Evolutionary conservation across 2,113 vertebrate genomes (phyloP).

Genomic region (Mesitornis unicolor): DNA sequence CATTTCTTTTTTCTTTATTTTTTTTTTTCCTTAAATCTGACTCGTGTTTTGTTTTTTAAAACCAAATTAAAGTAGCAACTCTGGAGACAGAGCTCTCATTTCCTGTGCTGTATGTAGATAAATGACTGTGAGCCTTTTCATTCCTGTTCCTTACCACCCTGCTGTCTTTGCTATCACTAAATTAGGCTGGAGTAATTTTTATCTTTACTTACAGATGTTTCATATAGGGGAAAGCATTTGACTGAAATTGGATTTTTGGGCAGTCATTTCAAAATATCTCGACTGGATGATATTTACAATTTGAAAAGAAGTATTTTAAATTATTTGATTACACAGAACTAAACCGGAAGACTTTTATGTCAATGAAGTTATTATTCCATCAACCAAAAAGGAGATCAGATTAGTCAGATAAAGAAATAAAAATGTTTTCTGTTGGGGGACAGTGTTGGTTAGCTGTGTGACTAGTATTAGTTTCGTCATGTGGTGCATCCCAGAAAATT

Average conservation of each 20-base stretch:
- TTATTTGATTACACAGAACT: background rate
- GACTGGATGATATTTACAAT: background rate
- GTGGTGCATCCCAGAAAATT: background rate
- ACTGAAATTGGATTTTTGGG: background rate
- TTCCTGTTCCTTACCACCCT: background rate
- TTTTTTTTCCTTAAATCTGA: background rate
- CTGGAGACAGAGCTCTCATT: background rate
- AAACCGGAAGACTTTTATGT: background rate
- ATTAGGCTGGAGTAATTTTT: background rate
- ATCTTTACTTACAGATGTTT: background rate
- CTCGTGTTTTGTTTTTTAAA: background rate
- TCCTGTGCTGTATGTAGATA: background rate
- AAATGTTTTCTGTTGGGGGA: background rate
- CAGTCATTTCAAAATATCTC: background rate
- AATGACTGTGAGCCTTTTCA: background rate
- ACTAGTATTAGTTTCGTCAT: background rate
- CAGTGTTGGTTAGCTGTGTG: background rate
- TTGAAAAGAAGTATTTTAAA: background rate
- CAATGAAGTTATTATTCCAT: background rate
- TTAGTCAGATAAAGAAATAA: background rate
- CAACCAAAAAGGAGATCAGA: background rate
- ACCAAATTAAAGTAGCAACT: background rate
- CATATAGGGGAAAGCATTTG: background rate
- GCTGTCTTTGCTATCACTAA: background rate
- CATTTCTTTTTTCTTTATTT: background rate